Evolutionary conservation across 2,113 vertebrate genomes (phyloP).

Genomic region (Gyps fulvus): DNA sequence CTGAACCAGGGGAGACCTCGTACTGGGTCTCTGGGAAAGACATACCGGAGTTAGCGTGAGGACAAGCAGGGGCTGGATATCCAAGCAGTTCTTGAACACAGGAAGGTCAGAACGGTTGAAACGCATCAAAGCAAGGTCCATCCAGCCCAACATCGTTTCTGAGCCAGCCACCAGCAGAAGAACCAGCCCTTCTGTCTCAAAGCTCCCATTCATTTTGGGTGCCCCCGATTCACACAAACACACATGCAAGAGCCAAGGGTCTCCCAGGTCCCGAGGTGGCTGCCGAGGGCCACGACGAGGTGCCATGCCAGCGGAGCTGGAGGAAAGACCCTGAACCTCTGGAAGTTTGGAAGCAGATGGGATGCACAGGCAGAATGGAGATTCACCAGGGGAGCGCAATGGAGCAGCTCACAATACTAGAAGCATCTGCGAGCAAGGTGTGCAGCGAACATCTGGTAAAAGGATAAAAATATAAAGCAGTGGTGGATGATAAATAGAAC

Average conservation of each 20-base stretch:
- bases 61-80: background rate
- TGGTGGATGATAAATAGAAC: background rate
- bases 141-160: background rate
- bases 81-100: background rate
- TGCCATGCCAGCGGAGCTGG: accelerated
- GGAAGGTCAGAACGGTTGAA: background rate
- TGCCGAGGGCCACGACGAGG: background rate
- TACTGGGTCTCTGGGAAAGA: background rate
- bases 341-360: background rate
- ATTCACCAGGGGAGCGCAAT: background rate
- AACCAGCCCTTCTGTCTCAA: background rate
- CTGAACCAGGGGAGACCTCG: background rate
- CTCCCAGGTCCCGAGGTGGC: background rate
- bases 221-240: background rate
- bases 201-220: background rate
- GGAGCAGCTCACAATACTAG: background rate
- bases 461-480: background rate
- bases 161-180: background rate
- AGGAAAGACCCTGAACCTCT: background rate
- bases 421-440: background rate
- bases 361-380: background rate
- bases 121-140: background rate
- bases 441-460: background rate
- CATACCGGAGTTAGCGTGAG: background rate
- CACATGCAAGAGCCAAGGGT: background rate